Evolutionary conservation across 64 coral and sea anemone genomes (phyloP).

Genomic region (Montipora foliosa): DNA sequence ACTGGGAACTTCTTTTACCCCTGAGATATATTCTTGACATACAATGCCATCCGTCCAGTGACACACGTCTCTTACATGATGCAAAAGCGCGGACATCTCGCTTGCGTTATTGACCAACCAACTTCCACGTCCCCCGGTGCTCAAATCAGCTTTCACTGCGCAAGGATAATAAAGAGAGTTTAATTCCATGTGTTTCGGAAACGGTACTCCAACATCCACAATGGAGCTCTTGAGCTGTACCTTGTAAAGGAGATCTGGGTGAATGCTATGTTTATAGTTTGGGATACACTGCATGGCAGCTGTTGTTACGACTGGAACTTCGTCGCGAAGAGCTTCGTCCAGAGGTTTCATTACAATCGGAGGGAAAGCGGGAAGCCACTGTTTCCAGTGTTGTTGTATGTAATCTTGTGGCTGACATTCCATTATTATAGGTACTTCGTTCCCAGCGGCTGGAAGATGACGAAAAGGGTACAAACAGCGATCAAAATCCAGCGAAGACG

Average conservation of each 20-base stretch:
- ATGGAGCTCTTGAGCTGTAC: constrained; percentile 46
- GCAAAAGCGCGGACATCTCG: neutral
- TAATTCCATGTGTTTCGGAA: constrained; percentile 16
- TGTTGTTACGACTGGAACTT: constrained; percentile 40
- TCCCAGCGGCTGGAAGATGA: constrained; percentile 33
- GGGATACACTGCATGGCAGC: constrained; percentile 40
- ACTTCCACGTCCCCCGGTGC: constrained; percentile 7
- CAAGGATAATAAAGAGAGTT: constrained; percentile 22
- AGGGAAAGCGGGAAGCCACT: constrained; percentile 61
- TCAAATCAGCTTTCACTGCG: constrained; percentile 36
- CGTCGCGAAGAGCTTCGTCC: constrained; percentile 54
- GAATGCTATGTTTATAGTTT: constrained; percentile 20
- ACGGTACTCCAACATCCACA: neutral
- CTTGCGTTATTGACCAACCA: constrained; percentile 4
- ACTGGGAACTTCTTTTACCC: constrained; percentile 29
- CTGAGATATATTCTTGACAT: constrained; percentile 10
- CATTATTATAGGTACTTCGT: constrained; percentile 36
- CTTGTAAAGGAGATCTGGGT: constrained; percentile 38
- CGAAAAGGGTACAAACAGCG: constrained; percentile 6
- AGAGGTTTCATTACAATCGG: constrained; percentile 6
- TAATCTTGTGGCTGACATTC: constrained; percentile 15
- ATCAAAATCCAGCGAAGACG: neutral
- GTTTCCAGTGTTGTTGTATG: constrained; percentile 41
- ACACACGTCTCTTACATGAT: neutral
- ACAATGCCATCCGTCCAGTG: constrained; percentile 33